Percentiles rank a stretch among this genome's conserved stretches.
phyloP scores from a whole-genome alignment of 2,888 invertebrate species.

The Parnassius orleans region DNA sequence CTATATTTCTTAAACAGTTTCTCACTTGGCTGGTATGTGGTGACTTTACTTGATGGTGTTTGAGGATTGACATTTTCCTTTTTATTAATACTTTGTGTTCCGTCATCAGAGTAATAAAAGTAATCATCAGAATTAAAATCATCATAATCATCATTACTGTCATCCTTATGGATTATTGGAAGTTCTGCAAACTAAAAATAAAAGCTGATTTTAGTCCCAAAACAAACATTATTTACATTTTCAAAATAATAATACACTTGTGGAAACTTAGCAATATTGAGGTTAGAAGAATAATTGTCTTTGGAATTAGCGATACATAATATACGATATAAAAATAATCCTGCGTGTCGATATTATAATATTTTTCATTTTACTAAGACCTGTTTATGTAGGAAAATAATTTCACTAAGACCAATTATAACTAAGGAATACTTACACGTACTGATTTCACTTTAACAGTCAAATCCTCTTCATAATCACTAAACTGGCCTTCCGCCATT shows the following conservation, averaged over 20 bases:
- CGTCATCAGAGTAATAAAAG: conserved; percentile 67
- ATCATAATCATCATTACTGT: conserved; percentile 37
- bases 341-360: too few relatives aligned
- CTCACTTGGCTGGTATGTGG: conserved; percentile 88
- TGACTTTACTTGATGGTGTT: conserved; percentile 80
- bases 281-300: too few relatives aligned
- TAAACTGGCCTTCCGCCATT: conserved; percentile 63
- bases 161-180: conserved; percentile 50
- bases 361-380: too few relatives aligned
- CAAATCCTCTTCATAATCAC: conserved; percentile 68
- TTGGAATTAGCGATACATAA: too few relatives aligned
- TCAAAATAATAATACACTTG: too few relatives aligned
- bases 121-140: conserved; percentile 67
- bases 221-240: too few relatives aligned
- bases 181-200: conserved; percentile 61
- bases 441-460: conserved; percentile 63
- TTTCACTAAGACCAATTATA: too few relatives aligned
- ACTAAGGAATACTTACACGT: conserved; percentile 51
- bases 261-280: too few relatives aligned
- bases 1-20: conserved; percentile 89
- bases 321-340: too few relatives aligned
- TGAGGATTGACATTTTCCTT: conserved; percentile 73
- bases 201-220: not conserved
- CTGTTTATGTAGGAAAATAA: too few relatives aligned
- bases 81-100: conserved; percentile 41